Base-by-base conservation (phyloP, 2,797 vertebrate genomes). In the Protosalanx chinensis region DNA sequence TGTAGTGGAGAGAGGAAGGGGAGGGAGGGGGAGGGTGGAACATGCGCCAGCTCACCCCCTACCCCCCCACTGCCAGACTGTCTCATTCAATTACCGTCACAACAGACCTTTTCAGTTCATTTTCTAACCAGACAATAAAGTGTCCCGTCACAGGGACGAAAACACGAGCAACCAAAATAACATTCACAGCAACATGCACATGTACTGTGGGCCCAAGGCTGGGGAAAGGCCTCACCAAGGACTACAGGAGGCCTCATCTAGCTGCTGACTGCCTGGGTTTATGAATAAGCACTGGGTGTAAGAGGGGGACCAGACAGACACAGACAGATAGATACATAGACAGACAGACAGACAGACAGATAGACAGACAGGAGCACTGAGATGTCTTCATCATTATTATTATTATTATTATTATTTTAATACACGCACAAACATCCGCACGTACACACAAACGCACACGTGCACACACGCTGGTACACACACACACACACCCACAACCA, bases 31-130 rank as follows among this genome's bases (percentile, higher is more conserved):
- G 23, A 16, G 65, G 3, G 15, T 29, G 41, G 53, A 6, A 6
- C 53, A 18, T 1, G 56, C 4, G 5, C 64, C 6, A n/a, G 5
- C 35, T n/a, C 27, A n/a, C 65, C 35, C 10, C 5, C 35, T 3
- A 18, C 51, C 18, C 15, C 70, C 58, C 18, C 18, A 73, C 37
- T 41, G 29, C 29, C 35, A 71, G 33, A 46, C 64, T 46, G 32
- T 60, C 59, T 32, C 63, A 33, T 62, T 56, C 32, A 23, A 51
- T 71, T 65, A 63, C n/a, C 20, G 29, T 29, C 60, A 13, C 30
- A 73, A 57, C 23, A 29, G 30, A 64, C 23, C 49, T 53, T n/a
- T 57, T 63, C 62, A 69, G 51, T 56, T 16, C 15, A 16, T 60
- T 62, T 69, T 57, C 60, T 35, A 51, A 49, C 29, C 41, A 60